Base-by-base conservation (phyloP, 23 tunicate species). In the Ascidia mentula region DNA sequence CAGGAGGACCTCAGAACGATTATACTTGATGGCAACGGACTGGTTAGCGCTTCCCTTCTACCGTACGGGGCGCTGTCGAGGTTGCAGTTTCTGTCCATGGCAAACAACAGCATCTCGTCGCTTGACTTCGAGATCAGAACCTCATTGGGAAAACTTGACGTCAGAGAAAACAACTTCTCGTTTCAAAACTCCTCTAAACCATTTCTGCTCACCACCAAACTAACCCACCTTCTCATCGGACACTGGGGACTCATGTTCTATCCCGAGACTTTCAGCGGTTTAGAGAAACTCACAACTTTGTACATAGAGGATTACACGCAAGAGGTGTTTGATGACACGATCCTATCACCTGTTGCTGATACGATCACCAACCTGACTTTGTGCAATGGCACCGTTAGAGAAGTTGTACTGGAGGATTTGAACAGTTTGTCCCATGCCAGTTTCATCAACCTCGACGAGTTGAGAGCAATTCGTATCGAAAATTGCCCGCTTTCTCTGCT, bases 231-330 rank as follows among this genome's bases (percentile, higher is more conserved):
- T 13, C 15, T 24, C 7, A 46, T 77, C 33, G 81, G 81, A 7
- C 81, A 77, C 40, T n/a, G 34, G 32, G 70, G 70, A 15, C n/a
- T 77, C 24, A 20, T 13, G 37, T 77, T 45, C 39, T 45, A 32
- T 46, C 34, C 37, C 6, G 31, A 46, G 24, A 45, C 81, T 26
- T 77, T 77, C 46, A 28, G 8, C 2, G 36, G 6, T 1, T 45
- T 77, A 37, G 31, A 35, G 17, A 33, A 34, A 18, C 36, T 77
- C n/a, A 5, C 22, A 5, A 12, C 40, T 26, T 31, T 77, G 13
- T 45, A 46, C 32, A 32, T 77, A 28, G 32, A 36, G 39, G 81
- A 77, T 28, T 77, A 33, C 81, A 17, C 37, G 24, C 69, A 45
- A 3, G 31, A 6, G 13, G 17, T 1, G 26, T 37, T 77, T 22